Base-by-base conservation (phyloP, 2,888 invertebrate genomes). In the Crepidodera aurea region DNA sequence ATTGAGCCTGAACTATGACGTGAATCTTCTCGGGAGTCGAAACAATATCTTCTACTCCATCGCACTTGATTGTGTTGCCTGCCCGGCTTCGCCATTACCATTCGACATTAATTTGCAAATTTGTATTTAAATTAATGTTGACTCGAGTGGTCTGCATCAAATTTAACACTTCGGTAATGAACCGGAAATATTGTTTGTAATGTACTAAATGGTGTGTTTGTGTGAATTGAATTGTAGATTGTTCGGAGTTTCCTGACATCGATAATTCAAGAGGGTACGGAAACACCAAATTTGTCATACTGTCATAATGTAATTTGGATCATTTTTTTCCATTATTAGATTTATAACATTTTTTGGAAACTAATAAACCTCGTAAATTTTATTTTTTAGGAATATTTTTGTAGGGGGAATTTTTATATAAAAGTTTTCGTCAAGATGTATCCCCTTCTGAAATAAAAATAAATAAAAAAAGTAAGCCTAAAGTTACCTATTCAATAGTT, bases 21-120 rank as follows among this genome's bases (percentile, higher is more conserved):
- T 64, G 68, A 69, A 67, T 67, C 70, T 69, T 65, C 67, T 65
- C 60, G 66, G 42, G 59, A 72, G 72, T 71, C 72, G 65, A 63
- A 72, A 71, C 72, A 69, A 71, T 72, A 69, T 72, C 69, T 72
- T 71, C 71, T 67, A 57, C 61, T 61, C 69, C 68, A 72, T 72
- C 66, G 68, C 69, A 63, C 68, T 62, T 60, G 62, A 63, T 67
- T 67, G 60, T 63, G 67, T 68, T 67, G 70, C 66, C 64, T 62
- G 68, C 66, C 64, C 62, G 68, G 66, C 65, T 65, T 58, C 66
- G 62, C 62, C 61, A 65, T 68, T 66, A 67, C 68, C 64, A 61
- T 71, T 71, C 65, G 61, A 69, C 71, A 70, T 70, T 70, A 71
- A 70, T 71, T 71, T 65, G 68, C 69, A 67, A 71, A 72, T 69